Base-by-base conservation (phyloP, 2,888 invertebrate genomes). In the Seira sanloemensis region DNA sequence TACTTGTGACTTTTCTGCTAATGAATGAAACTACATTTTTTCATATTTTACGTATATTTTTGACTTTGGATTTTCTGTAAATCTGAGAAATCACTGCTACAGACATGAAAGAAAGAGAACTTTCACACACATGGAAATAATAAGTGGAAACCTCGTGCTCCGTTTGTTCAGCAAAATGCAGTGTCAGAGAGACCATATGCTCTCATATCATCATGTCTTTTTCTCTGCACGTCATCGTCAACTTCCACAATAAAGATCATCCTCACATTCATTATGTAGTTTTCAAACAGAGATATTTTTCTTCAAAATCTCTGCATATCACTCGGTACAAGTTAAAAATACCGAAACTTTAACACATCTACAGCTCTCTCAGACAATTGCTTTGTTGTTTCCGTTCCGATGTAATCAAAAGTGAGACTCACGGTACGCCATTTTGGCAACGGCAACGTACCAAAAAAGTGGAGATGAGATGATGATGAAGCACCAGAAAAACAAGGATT, bases 111-210 rank as follows among this genome's bases (percentile, higher is more conserved):
- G 27, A n/a, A n/a, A n/a, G 50, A 50, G 50, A n/a, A n/a, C n/a
- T n/a, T n/a, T n/a, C 54, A 74, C 50, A 71, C 81, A 81, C 65
- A 76, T 81, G 81, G 72, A 72, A 81, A 65, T 76, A 81, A 81
- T 81, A 71, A 81, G 76, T 46, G 19, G 21, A 68, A 74, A 68
- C 71, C 67, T 69, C 37, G 54, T 67, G 76, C 25, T 76, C 66
- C 50, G 50, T 72, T 62, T 50, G 16, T 50, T 12, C 50, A n/a
- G 50, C 50, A 50, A 50, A 50, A 50, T 50, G 50, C 50, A n/a
- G 66, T 72, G 79, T 79, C n/a, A n/a, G 73, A 74, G 23, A 62
- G 18, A 80, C 73, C 80, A 80, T 75, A 75, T 80, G 80, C 58
- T 68, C 46, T 26, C 80, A 69, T 62, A 27, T 46, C 73, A 73